Percentiles rank a stretch among this genome's conserved stretches.
phyloP scores from a whole-genome alignment of 1,140 invertebrate genomes.

The Propsilocerus akamusi region DNA sequence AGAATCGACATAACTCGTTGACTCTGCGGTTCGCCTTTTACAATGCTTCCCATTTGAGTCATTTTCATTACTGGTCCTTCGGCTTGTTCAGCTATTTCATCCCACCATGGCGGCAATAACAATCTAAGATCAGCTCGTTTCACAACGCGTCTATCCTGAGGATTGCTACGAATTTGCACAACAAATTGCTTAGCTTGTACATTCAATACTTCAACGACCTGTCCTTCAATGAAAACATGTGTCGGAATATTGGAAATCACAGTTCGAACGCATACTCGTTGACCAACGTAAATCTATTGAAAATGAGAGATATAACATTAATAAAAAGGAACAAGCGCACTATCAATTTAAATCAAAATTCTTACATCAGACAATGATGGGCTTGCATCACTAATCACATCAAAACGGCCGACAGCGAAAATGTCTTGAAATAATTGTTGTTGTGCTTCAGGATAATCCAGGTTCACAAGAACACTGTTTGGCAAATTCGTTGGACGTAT shows the following conservation, averaged over 20 bases:
- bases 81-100: conserved; percentile 59
- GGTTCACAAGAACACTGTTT: conserved; percentile 48
- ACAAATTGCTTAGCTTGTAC: conserved; percentile 51
- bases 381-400: conserved; percentile 84
- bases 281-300: conserved; percentile 29
- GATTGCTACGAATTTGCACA: conserved; percentile 42
- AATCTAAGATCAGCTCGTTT: conserved; percentile 77
- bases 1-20: conserved; percentile 3
- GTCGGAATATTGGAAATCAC: conserved; percentile 20
- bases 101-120: conserved; percentile 83
- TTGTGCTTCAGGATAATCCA: conserved; percentile 42
- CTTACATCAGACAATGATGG: conserved; percentile 44
- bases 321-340: no score
- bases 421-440: conserved; percentile 42
- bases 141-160: conserved; percentile 24
- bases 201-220: conserved; percentile 51
- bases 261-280: conserved; percentile 29
- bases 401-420: conserved; percentile 56
- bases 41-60: conserved; percentile 3
- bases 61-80: background rate
- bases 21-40: conserved; percentile 5
- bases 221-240: conserved; percentile 64
- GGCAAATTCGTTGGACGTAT: conserved; percentile 31
- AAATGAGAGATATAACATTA: no score
- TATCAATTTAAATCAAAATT: background rate